These are phyloP conservation scores for Myathropa florea DNA, from an alignment of 2,888 invertebrate species.

Conservation along the genomic window DNA sequence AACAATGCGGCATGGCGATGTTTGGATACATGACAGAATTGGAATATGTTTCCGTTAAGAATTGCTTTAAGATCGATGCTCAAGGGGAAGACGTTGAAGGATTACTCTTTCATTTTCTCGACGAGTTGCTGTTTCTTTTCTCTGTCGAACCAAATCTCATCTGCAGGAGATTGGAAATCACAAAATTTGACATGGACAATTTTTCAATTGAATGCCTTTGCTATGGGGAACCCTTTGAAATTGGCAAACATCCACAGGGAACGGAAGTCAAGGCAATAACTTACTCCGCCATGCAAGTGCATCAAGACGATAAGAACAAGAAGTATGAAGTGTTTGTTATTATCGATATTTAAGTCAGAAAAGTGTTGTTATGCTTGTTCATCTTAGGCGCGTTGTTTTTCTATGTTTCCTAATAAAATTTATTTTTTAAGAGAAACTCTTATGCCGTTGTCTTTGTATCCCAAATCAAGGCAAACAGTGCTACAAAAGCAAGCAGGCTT, in stretches of 20 bases:
- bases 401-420: no score
- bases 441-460: no score
- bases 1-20: constrained; percentile 97
- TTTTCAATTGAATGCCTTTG: constrained; percentile 90
- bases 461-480: no score
- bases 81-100: constrained; percentile 93
- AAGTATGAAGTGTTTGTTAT: constrained; percentile 97
- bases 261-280: constrained; percentile 99
- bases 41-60: constrained; percentile 89
- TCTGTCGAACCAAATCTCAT: constrained; percentile 95
- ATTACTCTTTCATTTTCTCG: constrained; percentile 94
- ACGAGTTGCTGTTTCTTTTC: constrained; percentile 96
- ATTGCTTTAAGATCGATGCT: constrained; percentile 91
- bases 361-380: neutral
- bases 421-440: no score
- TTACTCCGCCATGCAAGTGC: constrained; percentile 98
- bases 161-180: constrained; percentile 92
- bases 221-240: constrained; percentile 96
- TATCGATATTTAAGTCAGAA: constrained; percentile 91
- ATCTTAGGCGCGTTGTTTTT: neutral
- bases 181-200: constrained; percentile 91
- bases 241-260: constrained; percentile 97
- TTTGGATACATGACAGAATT: constrained; percentile 98
- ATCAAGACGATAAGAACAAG: constrained; percentile 86
- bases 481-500: no score